These are phyloP conservation scores for Bungarus multicinctus DNA, from an alignment of 2,113 vertebrate genomes.

Conservation along the genomic window DNA sequence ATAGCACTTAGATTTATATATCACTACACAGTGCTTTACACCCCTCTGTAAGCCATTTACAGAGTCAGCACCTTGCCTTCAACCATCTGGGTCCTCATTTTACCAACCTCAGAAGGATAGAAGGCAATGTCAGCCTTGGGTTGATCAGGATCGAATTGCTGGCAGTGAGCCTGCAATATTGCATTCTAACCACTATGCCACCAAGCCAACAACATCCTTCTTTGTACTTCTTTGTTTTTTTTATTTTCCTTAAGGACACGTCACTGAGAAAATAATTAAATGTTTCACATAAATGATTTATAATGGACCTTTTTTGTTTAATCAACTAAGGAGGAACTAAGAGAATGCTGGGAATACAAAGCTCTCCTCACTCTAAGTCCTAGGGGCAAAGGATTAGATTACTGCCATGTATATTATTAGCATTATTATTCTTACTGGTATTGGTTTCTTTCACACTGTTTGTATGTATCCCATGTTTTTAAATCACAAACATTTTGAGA, in stretches of 20 bases:
- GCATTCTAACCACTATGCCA: background rate
- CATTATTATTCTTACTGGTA: background rate
- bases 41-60: background rate
- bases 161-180: background rate
- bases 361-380: background rate
- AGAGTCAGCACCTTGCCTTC: background rate
- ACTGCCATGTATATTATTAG: background rate
- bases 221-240: background rate
- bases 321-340: background rate
- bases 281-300: background rate
- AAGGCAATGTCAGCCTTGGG: background rate
- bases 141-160: background rate
- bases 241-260: background rate
- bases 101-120: background rate
- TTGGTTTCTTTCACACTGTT: background rate
- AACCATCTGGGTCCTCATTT: background rate
- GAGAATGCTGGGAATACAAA: too few relatives aligned
- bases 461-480: background rate
- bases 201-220: background rate
- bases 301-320: background rate
- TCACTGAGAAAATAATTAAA: background rate
- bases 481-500: background rate
- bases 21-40: background rate
- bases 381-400: background rate
- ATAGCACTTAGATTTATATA: background rate